Evolutionary conservation across 2,113 vertebrate species (phyloP).

Genomic region (Trichomycterus rosablanca): DNA sequence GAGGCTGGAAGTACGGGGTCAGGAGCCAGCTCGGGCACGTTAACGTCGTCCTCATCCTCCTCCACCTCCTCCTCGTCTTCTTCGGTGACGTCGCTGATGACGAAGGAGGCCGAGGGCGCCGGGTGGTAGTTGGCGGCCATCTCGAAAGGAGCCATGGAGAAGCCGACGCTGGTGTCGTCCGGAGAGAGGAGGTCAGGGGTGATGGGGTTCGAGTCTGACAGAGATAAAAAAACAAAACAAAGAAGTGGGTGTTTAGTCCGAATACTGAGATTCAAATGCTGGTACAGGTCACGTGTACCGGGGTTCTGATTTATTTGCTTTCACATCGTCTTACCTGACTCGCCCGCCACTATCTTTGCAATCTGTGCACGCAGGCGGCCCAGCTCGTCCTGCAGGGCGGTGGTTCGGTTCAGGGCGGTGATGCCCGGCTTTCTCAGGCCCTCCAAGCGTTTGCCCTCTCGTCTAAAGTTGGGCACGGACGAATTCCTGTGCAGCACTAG

Average conservation of each 20-base stretch:
- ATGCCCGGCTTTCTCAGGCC: conserved; percentile 86
- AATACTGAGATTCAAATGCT: too few species aligned
- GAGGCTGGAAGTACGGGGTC: conserved; percentile 77
- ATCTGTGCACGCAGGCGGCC: conserved; percentile 90
- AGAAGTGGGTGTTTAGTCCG: too few species aligned
- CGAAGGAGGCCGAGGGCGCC: conserved; percentile 81
- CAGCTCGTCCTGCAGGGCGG: conserved; percentile 92
- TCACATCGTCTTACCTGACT: conserved; percentile 68
- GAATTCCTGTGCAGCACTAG: conserved; percentile 93
- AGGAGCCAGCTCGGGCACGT: conserved; percentile 83
- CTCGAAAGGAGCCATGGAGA: conserved; percentile 89
- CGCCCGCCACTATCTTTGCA: conserved; percentile 85
- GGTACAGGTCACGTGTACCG: too few species aligned
- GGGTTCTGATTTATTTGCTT: not conserved
- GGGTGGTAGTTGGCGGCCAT: conserved; percentile 74
- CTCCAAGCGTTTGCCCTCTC: conserved; percentile 85
- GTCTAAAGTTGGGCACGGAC: conserved; percentile 93
- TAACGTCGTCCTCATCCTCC: conserved; percentile 69
- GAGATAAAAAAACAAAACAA: conserved; percentile 18
- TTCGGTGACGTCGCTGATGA: conserved; percentile 95
- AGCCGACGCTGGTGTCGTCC: conserved; percentile 87
- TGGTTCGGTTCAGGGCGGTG: conserved; percentile 86
- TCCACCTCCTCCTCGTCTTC: conserved; percentile 74
- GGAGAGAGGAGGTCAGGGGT: conserved; percentile 91
- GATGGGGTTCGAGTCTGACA: conserved; percentile 81